A percentile compares a stretch with the other conserved stretches of the same genome.
Evolutionary conservation across 2,113 vertebrate genomes (phyloP).

Genomic region (Variabilichromis moorii): DNA sequence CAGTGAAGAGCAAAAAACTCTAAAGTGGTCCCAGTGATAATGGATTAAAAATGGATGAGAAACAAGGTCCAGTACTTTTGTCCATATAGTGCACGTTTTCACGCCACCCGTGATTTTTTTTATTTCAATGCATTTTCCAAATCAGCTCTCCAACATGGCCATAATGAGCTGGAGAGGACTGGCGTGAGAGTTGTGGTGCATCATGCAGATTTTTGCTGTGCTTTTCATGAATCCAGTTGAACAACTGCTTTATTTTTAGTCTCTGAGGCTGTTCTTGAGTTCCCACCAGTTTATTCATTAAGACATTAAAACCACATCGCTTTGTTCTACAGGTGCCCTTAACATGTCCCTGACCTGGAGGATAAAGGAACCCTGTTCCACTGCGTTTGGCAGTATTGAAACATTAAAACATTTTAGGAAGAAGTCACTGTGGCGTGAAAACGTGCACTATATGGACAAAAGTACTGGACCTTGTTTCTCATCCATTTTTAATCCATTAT

Average conservation of each 20-base stretch:
- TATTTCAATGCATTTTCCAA: neutral
- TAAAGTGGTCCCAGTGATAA: too few species aligned
- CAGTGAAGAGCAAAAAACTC: too few species aligned
- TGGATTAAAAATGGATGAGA: too few species aligned
- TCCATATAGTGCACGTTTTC: too few species aligned
- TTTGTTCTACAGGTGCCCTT: neutral
- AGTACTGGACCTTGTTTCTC: neutral
- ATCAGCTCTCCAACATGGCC: neutral
- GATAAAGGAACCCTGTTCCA: neutral
- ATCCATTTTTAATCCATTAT: neutral
- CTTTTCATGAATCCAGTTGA: neutral
- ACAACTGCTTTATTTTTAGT: neutral
- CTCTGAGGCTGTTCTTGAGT: neutral
- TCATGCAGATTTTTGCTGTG: neutral
- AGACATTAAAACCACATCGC: neutral
- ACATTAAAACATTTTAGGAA: neutral
- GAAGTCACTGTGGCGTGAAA: neutral
- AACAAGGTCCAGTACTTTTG: too few species aligned
- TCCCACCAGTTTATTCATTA: neutral
- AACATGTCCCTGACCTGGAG: neutral
- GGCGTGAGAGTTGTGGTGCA: neutral
- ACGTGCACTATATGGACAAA: neutral
- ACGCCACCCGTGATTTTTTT: neutral
- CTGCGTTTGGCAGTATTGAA: neutral
- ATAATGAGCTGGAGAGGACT: neutral